A percentile compares a stretch with the other conserved stretches of the same genome.
Conservation (phyloP, 2,888 invertebrate genomes). For the Petrophora chlorosata region DNA sequence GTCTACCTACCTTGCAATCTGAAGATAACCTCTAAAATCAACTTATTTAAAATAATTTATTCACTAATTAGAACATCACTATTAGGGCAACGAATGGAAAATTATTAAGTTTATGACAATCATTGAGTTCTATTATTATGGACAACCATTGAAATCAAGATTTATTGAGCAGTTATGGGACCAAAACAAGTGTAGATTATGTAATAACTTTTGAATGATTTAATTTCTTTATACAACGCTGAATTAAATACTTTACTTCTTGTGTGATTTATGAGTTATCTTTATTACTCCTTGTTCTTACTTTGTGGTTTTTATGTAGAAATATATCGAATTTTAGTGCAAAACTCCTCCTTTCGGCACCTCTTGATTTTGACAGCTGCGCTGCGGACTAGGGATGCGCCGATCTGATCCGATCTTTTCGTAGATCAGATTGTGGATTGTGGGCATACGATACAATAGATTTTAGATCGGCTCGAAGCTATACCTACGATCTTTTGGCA, state of each 20-base stretch:
- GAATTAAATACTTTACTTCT: not conserved
- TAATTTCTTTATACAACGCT: not conserved
- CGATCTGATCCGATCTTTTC: too few relatives aligned
- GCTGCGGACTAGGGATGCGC: too few relatives aligned
- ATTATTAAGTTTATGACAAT: too few relatives aligned
- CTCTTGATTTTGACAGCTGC: constrained; percentile 13
- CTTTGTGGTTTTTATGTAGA: constrained; percentile 19
- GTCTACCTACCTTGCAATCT: too few relatives aligned
- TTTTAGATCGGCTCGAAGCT: too few relatives aligned
- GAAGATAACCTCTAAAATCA: constrained; percentile 35
- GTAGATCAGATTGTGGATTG: too few relatives aligned
- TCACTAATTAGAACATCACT: too few relatives aligned
- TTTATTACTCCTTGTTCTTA: constrained; percentile 11
- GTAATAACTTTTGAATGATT: constrained; percentile 43
- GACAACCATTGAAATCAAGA: too few relatives aligned
- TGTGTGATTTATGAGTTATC: not conserved
- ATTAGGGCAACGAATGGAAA: too few relatives aligned
- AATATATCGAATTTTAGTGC: constrained; percentile 6
- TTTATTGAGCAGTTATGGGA: constrained; percentile 7
- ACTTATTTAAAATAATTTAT: not conserved
- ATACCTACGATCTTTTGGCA: too few relatives aligned
- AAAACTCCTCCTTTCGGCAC: constrained; percentile 17
- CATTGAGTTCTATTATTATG: too few relatives aligned
- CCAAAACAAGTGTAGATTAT: constrained; percentile 54
- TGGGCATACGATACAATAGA: too few relatives aligned